Percentiles rank a stretch among this genome's conserved stretches.
Evolutionary conservation across 2,113 vertebrate genomes (phyloP).

Genomic region (Percina caprodes): DNA sequence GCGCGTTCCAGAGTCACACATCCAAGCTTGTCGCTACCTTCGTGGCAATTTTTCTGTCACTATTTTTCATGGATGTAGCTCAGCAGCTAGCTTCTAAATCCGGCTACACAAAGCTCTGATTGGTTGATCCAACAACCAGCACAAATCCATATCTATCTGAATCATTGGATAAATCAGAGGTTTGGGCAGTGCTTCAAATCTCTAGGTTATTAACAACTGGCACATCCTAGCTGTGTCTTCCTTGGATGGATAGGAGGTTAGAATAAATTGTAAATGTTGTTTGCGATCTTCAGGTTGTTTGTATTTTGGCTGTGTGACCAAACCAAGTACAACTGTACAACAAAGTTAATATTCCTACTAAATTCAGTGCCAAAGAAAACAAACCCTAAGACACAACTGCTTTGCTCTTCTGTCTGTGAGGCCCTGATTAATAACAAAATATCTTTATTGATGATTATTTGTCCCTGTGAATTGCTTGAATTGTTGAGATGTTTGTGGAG

Average conservation of each 20-base stretch:
- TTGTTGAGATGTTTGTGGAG: conserved; percentile 61
- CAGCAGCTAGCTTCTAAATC: too few species aligned
- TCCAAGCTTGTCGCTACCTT: not conserved
- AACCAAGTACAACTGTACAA: conserved; percentile 9
- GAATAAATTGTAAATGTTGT: too few species aligned
- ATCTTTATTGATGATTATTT: conserved; percentile 44
- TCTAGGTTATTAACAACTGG: too few species aligned
- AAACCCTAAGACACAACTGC: not conserved
- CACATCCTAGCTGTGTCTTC: not conserved
- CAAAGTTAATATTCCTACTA: not conserved
- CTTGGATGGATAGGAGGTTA: too few species aligned
- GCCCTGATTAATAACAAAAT: conserved; percentile 62
- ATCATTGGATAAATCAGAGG: not conserved
- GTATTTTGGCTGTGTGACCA: not conserved
- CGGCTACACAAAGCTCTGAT: too few species aligned
- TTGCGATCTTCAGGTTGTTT: not conserved
- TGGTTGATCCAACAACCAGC: too few species aligned
- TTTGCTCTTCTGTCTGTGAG: conserved; percentile 38
- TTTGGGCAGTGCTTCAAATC: not conserved
- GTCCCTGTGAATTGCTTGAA: conserved; percentile 38
- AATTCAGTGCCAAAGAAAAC: conserved; percentile 9
- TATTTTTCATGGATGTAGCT: not conserved
- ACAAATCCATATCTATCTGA: too few species aligned
- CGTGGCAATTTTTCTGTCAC: not conserved
- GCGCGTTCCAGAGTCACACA: not conserved